These are phyloP conservation scores for Neodontobutis hainanensis DNA, from an alignment of 2,113 vertebrate species.

Conservation along the genomic window DNA sequence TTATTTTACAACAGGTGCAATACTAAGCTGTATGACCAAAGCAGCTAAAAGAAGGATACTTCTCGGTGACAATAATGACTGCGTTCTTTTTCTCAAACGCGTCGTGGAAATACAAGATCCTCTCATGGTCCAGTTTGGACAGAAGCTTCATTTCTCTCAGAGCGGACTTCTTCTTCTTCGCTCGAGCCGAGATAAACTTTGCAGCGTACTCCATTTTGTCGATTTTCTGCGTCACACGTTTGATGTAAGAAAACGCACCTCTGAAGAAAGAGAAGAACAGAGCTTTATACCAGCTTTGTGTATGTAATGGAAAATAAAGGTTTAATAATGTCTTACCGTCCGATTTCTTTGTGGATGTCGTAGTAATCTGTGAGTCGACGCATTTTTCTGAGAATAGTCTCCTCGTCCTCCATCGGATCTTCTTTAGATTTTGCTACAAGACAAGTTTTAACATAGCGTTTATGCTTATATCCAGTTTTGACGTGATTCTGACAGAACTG, in stretches of 20 bases:
- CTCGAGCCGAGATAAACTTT: slow-evolving; percentile 94
- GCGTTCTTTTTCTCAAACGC: slow-evolving; percentile 95
- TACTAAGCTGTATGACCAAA: too few relatives aligned
- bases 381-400: slow-evolving; percentile 83
- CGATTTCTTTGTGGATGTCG: slow-evolving; percentile 92
- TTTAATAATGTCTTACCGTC: slow-evolving; percentile 78
- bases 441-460: not conserved
- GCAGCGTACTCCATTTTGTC: slow-evolving; percentile 87
- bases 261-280: slow-evolving; percentile 68
- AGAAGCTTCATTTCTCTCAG: slow-evolving; percentile 88
- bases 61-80: slow-evolving; percentile 89
- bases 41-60: slow-evolving; percentile 82
- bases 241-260: slow-evolving; percentile 96
- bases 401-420: slow-evolving; percentile 81
- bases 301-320: too few relatives aligned
- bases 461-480: too few relatives aligned
- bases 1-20: too few relatives aligned
- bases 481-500: too few relatives aligned
- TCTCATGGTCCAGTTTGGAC: slow-evolving; percentile 90
- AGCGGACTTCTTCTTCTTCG: slow-evolving; percentile 86
- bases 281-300: not conserved
- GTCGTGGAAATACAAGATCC: slow-evolving; percentile 90
- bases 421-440: slow-evolving; percentile 70
- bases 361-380: slow-evolving; percentile 90
- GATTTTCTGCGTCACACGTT: slow-evolving; percentile 88